These are phyloP conservation scores for Stenolophus ochropezus DNA, from an alignment of 2,888 invertebrate species.

Conservation along the genomic window DNA sequence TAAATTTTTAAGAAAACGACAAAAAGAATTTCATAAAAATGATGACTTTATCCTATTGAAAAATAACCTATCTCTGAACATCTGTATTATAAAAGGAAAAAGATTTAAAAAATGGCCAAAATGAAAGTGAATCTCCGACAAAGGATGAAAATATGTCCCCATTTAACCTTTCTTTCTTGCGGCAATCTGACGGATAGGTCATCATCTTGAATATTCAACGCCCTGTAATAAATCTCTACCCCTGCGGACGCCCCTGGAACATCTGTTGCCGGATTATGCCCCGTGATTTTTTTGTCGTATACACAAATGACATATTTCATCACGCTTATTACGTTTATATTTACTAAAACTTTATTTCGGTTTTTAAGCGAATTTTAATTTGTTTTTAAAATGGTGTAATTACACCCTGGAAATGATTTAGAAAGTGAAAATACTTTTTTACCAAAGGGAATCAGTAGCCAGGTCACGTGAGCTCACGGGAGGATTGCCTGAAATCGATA, in stretches of 20 bases:
- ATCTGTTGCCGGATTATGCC: conserved; percentile 22
- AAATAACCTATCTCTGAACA: neutral
- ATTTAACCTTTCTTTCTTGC: neutral
- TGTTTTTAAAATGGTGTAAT: conserved; percentile 31
- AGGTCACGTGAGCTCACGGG: no score
- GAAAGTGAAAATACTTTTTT: neutral
- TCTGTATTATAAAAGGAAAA: neutral
- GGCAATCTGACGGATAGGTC: conserved; percentile 9
- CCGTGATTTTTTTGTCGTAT: conserved; percentile 15
- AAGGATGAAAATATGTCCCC: conserved; percentile 5
- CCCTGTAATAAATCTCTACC: conserved; percentile 16
- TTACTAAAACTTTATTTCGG: conserved; percentile 24
- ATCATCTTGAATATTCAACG: conserved; percentile 25
- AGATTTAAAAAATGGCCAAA: neutral
- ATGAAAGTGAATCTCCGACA: neutral
- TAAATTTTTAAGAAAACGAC: no score
- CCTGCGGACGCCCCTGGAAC: neutral
- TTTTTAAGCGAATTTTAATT: conserved; percentile 27
- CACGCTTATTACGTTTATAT: conserved; percentile 31
- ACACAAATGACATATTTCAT: conserved; percentile 39
- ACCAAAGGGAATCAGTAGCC: no score
- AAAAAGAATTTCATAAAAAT: no score
- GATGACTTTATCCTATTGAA: no score
- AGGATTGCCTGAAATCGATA: neutral
- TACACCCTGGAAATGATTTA: neutral